Percentiles rank a stretch among this genome's conserved stretches.
Evolutionary conservation across 1,140 invertebrate genomes (phyloP).

Genomic region (Mylabris phalerata): DNA sequence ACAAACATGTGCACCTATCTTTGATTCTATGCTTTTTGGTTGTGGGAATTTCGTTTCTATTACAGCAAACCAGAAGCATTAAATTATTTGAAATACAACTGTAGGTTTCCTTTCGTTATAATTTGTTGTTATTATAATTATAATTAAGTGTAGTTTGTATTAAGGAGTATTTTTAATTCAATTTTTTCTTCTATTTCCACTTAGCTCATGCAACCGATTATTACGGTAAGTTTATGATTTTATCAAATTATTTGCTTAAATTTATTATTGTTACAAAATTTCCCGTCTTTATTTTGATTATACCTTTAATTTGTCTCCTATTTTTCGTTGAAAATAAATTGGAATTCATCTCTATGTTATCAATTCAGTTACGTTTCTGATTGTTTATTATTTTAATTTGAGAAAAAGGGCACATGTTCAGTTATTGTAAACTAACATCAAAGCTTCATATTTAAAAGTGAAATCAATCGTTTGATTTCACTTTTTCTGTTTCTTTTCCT

Average conservation of each 20-base stretch:
- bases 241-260: constrained; percentile 28
- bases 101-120: constrained; percentile 6
- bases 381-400: not conserved
- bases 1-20: constrained; percentile 15
- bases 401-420: constrained; percentile 10
- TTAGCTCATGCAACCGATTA: constrained; percentile 95
- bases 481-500: not conserved
- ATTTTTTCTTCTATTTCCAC: constrained; percentile 58
- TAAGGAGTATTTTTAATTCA: constrained; percentile 14
- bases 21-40: constrained; percentile 5
- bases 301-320: constrained; percentile 19
- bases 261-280: not conserved
- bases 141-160: constrained; percentile 4
- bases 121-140: constrained; percentile 5
- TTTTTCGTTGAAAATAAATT: constrained; percentile 1
- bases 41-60: constrained; percentile 2
- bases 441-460: constrained; percentile 1
- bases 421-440: constrained; percentile 11
- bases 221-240: constrained; percentile 94
- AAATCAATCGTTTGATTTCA: not conserved
- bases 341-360: not conserved
- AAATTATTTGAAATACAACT: not conserved
- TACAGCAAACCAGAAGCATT: not conserved
- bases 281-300: not conserved
- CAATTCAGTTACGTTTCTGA: not conserved